Evolutionary conservation across 1,140 invertebrate genomes (phyloP), one percentile per base, ranked within the genome.

Genomic region (Papilio dardanus): DNA sequence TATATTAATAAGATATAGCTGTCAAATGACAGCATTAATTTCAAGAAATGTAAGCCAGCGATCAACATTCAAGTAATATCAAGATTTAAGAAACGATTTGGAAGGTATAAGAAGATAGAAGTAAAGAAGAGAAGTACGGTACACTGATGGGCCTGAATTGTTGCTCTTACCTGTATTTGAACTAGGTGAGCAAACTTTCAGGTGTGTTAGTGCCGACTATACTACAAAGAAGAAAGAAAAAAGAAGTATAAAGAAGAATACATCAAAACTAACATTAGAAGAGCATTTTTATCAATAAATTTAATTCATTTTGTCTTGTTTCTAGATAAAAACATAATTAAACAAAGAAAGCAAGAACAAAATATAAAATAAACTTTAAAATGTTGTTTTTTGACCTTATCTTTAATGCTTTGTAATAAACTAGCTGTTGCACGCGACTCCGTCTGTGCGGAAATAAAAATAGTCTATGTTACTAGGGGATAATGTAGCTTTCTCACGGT

Each of bases 131-230:
- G 71, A 54, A 88, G 84, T 89, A 82, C 83, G 89, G 90, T 91
- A 91, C 87, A 92, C 92, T 92, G 87, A 92, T 93, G 90, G 90
- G 92, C 92, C 92, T 93, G 92, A 93, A 93, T 89, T 81, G 83
- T 92, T 93, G 92, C 92, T 93, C 92, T 86, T 77, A 92, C 92
- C 92, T 93, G 89, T 92, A 80, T 69, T 86, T 40, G 54, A 74
- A 82, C 84, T 81, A 93, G 91, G 91, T 93, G 91, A 93, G 91
- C 91, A 93, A 93, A 93, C 91, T 93, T 93, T 93, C 91, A 93
- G 91, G 91, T 93, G 91, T 93, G 91, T 93, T 91, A 89, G 91
- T 93, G 88, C 90, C 89, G 86, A 80, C 86, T 90, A 78, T 77
- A 79, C 88, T 30, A 78, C 88, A 31, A 73, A 83, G 74, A 79